phyloP scores from a whole-genome alignment of 1,140 invertebrate genomes.

The Apis cerana region DNA sequence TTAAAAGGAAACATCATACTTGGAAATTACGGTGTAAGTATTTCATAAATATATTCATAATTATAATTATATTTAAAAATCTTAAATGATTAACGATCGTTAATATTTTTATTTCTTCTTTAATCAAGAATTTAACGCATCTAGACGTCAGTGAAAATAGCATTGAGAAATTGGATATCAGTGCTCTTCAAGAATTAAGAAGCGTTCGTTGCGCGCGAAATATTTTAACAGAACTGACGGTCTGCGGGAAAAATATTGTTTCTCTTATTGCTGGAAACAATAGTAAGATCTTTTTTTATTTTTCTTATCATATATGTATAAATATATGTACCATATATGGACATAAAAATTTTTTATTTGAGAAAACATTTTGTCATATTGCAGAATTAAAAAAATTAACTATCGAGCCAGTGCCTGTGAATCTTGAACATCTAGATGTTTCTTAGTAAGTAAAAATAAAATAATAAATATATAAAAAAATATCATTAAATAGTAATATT shows the following conservation, averaged over 20 bases:
- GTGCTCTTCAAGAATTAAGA: constrained; percentile 86
- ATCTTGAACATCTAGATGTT: constrained; percentile 88
- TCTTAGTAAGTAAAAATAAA: constrained; percentile 83
- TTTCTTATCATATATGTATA: not conserved
- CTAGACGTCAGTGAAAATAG: constrained; percentile 90
- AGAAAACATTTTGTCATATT: not conserved
- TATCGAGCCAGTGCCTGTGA: constrained; percentile 84
- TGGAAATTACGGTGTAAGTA: constrained; percentile 90
- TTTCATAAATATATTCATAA: not conserved
- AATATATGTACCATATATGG: not conserved
- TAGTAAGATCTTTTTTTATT: constrained; percentile 81
- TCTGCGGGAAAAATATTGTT: constrained; percentile 85
- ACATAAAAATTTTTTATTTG: not conserved
- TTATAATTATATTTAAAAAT: not conserved
- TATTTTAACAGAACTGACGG: constrained; percentile 84
- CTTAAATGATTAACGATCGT: not conserved
- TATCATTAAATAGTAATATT: too few relatives aligned
- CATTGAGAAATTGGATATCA: constrained; percentile 88
- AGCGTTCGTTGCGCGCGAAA: constrained; percentile 88
- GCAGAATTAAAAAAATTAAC: constrained; percentile 85
- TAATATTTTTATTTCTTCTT: constrained; percentile 36
- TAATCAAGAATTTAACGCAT: constrained; percentile 85
- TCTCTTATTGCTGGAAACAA: constrained; percentile 89
- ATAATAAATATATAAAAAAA: not conserved
- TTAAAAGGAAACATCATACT: constrained; percentile 91